phyloP scores from a whole-genome alignment of 2,888 invertebrate genomes.

The Matsumyia berberina region DNA sequence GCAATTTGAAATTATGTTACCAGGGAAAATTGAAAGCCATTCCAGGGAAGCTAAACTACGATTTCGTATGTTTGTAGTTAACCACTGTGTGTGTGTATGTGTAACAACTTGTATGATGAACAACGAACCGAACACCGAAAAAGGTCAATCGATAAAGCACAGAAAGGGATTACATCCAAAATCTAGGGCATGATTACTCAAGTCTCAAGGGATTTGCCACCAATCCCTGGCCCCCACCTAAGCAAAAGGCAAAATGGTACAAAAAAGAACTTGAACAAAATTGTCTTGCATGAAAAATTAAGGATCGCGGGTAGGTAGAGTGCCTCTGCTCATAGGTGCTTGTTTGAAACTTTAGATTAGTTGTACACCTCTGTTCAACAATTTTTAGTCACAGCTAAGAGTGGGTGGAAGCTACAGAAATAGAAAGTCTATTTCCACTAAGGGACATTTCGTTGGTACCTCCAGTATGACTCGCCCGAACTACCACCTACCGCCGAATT shows the following conservation, averaged over 20 bases:
- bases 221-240: slow-evolving; percentile 31
- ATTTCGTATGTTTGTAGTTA: not conserved
- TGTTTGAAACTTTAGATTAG: too few species aligned
- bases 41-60: not conserved
- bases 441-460: too few species aligned
- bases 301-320: too few species aligned
- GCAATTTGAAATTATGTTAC: slow-evolving; percentile 49
- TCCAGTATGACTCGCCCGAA: too few species aligned
- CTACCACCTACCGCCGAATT: too few species aligned
- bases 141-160: slow-evolving; percentile 66
- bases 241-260: not conserved
- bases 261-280: not conserved
- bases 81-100: slow-evolving; percentile 4
- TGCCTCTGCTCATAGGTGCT: too few species aligned
- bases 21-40: slow-evolving; percentile 41
- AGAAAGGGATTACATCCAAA: slow-evolving; percentile 50
- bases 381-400: too few species aligned
- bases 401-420: too few species aligned
- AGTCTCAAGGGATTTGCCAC: slow-evolving; percentile 52
- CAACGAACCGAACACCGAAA: slow-evolving; percentile 27
- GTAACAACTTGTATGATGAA: slow-evolving; percentile 26
- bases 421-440: too few species aligned
- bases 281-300: not conserved
- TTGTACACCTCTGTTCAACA: too few species aligned
- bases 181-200: slow-evolving; percentile 64